Conservation (phyloP, 2,888 invertebrate genomes). For the Pseudanteris insignis region DNA sequence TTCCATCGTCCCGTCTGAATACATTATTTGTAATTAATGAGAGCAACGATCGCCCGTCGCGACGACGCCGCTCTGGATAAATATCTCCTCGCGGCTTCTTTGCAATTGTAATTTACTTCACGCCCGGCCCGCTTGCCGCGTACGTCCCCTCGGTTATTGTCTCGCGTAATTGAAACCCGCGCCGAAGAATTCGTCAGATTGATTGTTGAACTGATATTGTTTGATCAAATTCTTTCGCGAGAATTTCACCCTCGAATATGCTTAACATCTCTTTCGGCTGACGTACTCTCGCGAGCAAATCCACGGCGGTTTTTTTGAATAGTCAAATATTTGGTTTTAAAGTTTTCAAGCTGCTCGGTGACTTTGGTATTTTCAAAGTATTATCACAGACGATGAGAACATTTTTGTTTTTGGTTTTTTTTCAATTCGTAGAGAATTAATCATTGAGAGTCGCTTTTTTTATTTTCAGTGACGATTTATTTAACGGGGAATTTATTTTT, state of each 20-base stretch:
- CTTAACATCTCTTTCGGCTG: background rate
- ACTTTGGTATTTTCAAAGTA: too few relatives aligned
- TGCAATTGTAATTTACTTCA: constrained; percentile 52
- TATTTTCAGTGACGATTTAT: too few relatives aligned
- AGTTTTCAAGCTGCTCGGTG: too few relatives aligned
- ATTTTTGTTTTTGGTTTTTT: too few relatives aligned
- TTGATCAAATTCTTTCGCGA: constrained; percentile 12
- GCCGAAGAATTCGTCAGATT: constrained; percentile 20
- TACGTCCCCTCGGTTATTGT: constrained; percentile 25
- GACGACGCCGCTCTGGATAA: constrained; percentile 39
- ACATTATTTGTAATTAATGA: constrained; percentile 65
- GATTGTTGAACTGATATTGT: constrained; percentile 29
- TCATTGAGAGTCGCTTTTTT: too few relatives aligned
- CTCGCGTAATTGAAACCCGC: constrained; percentile 22
- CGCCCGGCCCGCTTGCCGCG: constrained; percentile 17
- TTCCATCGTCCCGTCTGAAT: constrained; percentile 24
- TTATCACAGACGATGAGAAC: too few relatives aligned
- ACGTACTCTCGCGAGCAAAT: too few relatives aligned
- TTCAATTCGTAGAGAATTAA: too few relatives aligned
- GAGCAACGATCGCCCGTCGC: constrained; percentile 34
- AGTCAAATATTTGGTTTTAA: too few relatives aligned
- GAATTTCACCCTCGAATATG: too few relatives aligned
- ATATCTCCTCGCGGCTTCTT: constrained; percentile 46
- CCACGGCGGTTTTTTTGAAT: too few relatives aligned
- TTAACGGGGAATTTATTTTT: too few relatives aligned